These are phyloP conservation scores for Platerodrilus igneus DNA, from an alignment of 2,888 invertebrate genomes.

Conservation along the genomic window DNA sequence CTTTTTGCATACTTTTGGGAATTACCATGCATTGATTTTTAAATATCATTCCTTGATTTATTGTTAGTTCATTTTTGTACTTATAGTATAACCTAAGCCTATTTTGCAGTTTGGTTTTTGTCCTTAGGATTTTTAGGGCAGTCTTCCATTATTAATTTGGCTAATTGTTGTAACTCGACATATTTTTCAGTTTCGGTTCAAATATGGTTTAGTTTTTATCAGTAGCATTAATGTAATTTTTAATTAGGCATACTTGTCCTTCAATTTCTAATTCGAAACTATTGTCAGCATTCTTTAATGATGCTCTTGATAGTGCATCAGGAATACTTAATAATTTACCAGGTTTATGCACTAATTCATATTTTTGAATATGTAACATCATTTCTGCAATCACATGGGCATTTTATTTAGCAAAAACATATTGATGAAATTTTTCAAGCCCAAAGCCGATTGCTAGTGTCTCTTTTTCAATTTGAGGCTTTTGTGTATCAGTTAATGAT, in stretches of 20 bases:
- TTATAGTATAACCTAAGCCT: no score
- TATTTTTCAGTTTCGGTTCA: neutral
- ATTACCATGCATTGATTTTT: constrained; percentile 6
- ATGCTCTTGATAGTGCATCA: constrained; percentile 15
- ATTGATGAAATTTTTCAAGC: no score
- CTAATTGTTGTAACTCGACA: neutral
- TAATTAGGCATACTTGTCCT: constrained; percentile 1
- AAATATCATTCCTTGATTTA: constrained; percentile 2
- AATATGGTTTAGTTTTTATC: neutral
- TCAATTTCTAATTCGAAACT: constrained; percentile 3
- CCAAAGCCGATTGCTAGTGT: no score
- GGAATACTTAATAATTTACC: constrained; percentile 20
- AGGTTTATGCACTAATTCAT: constrained; percentile 23
- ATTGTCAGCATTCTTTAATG: constrained; percentile 4
- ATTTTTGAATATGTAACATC: constrained; percentile 19
- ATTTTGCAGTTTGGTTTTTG: no score
- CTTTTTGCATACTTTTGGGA: constrained; percentile 3
- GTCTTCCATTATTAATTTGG: neutral
- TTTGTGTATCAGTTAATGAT: no score
- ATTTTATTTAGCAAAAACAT: no score
- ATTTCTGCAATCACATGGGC: no score
- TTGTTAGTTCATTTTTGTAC: constrained; percentile 6
- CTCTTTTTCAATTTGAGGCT: no score
- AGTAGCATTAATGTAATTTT: neutral
- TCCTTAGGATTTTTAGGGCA: no score